These are phyloP conservation scores for Cynopterus brachyotis DNA, from an alignment of 2,113 vertebrate species.

Conservation along the genomic window DNA sequence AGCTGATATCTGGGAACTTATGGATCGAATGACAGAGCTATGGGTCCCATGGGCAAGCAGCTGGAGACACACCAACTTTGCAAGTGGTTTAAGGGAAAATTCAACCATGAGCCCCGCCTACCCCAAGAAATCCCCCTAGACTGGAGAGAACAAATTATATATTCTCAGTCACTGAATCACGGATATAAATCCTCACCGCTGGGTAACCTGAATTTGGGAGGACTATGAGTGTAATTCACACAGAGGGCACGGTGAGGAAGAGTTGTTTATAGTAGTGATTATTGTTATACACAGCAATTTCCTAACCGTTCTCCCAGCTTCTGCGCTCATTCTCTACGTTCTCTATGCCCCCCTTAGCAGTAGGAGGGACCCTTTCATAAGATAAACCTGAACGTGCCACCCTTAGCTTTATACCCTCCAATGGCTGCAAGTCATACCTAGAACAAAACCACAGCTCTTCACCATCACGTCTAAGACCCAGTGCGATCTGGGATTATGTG, in stretches of 20 bases:
- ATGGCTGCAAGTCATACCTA: neutral
- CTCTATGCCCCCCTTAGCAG: neutral
- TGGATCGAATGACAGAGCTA: neutral
- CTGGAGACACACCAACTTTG: neutral
- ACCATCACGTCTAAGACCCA: neutral
- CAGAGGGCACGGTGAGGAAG: neutral
- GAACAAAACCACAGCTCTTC: neutral
- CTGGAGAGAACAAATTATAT: neutral
- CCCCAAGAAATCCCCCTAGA: neutral
- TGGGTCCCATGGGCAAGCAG: neutral
- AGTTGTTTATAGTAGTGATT: neutral
- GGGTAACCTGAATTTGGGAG: neutral
- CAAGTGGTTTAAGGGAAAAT: neutral
- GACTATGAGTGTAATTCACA: neutral
- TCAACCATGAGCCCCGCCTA: neutral
- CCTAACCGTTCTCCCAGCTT: neutral
- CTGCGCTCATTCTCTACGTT: neutral
- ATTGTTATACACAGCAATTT: neutral
- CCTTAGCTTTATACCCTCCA: neutral
- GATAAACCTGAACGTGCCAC: neutral
- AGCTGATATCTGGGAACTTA: neutral
- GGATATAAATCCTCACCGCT: neutral
- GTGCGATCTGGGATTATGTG: rapidly evolving
- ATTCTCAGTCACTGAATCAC: neutral
- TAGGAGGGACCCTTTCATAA: neutral